A percentile compares a stretch with the other conserved stretches of the same genome.
These are phyloP conservation scores for Sus cebifrons DNA, from an alignment of 2,797 vertebrate species.

Conservation along the genomic window DNA sequence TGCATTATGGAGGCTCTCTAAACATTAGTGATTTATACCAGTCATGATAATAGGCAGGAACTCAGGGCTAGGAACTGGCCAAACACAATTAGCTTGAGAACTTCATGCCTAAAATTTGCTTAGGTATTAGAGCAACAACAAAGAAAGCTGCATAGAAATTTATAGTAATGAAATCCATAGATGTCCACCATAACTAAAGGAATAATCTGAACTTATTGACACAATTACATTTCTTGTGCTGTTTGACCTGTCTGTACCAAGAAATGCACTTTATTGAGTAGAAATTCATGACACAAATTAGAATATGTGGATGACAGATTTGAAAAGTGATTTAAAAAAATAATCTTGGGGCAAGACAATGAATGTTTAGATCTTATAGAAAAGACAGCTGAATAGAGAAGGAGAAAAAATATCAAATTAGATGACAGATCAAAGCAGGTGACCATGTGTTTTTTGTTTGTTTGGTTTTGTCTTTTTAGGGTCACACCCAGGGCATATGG, in stretches of 20 bases:
- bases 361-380: constrained; percentile 34
- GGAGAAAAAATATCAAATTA: not conserved
- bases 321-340: constrained; percentile 19
- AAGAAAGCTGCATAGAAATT: not conserved
- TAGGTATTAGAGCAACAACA: not conserved
- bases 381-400: not conserved
- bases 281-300: constrained; percentile 28
- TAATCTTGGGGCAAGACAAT: not conserved
- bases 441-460: not conserved
- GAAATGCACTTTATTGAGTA: not conserved
- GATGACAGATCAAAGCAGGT: constrained; percentile 8
- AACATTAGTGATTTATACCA: constrained; percentile 25
- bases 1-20: not conserved
- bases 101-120: not conserved
- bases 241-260: not conserved
- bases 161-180: constrained; percentile 40
- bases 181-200: not conserved
- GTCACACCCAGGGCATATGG: too few species aligned
- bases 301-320: not conserved
- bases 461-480: too few species aligned
- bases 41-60: not conserved
- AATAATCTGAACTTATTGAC: constrained; percentile 53
- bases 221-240: constrained; percentile 33
- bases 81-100: constrained; percentile 51
- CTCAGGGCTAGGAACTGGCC: not conserved